phyloP scores from a whole-genome alignment of 1,140 invertebrate species.

The Ctenoplectra terminalis region DNA sequence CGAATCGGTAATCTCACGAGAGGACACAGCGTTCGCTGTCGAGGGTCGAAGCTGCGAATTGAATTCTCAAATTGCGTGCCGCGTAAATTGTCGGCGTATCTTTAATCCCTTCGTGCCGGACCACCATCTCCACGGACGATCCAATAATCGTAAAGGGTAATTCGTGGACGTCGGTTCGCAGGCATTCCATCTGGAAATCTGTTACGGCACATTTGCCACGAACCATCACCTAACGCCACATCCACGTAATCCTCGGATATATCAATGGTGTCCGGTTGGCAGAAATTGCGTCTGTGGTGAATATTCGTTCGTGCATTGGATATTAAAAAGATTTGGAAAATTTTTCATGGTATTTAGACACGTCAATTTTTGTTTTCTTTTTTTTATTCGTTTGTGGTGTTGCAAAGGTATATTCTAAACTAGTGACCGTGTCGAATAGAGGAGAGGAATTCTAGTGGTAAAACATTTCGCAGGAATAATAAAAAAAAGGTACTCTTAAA shows the following conservation, averaged over 20 bases:
- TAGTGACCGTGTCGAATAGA: too few species aligned
- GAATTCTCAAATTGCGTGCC: slow-evolving; percentile 57
- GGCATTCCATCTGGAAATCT: slow-evolving; percentile 56
- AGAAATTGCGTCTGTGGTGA: too few species aligned
- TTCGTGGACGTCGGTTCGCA: slow-evolving; percentile 53
- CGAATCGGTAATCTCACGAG: slow-evolving; percentile 6
- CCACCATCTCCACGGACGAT: slow-evolving; percentile 24
- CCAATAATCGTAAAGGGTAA: slow-evolving; percentile 65
- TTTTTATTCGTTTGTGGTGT: too few species aligned
- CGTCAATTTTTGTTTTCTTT: too few species aligned
- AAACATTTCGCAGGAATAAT: too few species aligned
- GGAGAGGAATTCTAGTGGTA: too few species aligned
- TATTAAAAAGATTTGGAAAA: too few species aligned
- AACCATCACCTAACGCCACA: slow-evolving; percentile 15
- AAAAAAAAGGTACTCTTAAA: too few species aligned
- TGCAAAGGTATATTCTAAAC: too few species aligned
- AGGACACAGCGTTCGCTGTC: neutral
- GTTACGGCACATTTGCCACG: slow-evolving; percentile 62
- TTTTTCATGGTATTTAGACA: too few species aligned
- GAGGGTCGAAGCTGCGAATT: slow-evolving; percentile 44
- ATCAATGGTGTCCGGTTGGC: too few species aligned
- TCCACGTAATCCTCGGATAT: neutral
- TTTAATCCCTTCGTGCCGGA: slow-evolving; percentile 46
- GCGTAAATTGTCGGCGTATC: slow-evolving; percentile 56
- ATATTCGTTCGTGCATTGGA: too few species aligned